Evolutionary conservation across 2,888 invertebrate species (phyloP).

Genomic region (Sphaerophoria rueppellii): DNA sequence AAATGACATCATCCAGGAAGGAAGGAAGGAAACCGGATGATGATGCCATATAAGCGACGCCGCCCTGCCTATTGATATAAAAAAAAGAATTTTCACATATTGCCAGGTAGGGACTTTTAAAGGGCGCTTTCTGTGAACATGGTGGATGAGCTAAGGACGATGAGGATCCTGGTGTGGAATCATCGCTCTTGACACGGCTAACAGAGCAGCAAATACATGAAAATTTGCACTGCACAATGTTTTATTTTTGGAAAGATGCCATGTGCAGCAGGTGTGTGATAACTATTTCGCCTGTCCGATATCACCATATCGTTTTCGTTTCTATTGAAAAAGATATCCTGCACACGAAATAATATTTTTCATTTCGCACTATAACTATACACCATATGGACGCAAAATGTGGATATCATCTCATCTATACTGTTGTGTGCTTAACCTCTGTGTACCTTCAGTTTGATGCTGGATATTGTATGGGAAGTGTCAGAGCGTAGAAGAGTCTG

Average conservation of each 20-base stretch:
- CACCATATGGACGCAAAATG: conserved; percentile 42
- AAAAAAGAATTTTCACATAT: conserved; percentile 40
- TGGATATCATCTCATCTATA: conserved; percentile 39
- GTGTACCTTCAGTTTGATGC: not conserved
- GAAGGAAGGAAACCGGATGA: conserved; percentile 68
- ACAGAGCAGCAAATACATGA: conserved; percentile 69
- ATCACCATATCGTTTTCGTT: conserved; percentile 22
- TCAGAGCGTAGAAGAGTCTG: not conserved
- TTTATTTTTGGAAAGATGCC: conserved; percentile 61
- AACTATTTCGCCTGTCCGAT: conserved; percentile 52
- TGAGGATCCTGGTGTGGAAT: conserved; percentile 40
- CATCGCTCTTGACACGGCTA: conserved; percentile 67
- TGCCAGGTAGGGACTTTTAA: not conserved
- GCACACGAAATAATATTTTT: conserved; percentile 65
- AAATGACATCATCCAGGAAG: conserved; percentile 63
- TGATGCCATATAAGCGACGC: conserved; percentile 48
- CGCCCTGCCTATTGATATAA: conserved; percentile 32
- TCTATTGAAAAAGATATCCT: conserved; percentile 62
- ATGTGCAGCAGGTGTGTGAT: conserved; percentile 67
- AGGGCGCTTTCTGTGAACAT: conserved; percentile 7
- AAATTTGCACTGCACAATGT: conserved; percentile 46
- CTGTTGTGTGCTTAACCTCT: conserved; percentile 14
- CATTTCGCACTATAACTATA: conserved; percentile 45
- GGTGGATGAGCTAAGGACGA: not conserved
- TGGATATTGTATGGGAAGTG: not conserved